These are phyloP conservation scores for Macheiramphus alcinus DNA, from an alignment of 2,113 vertebrate species.

Conservation along the genomic window DNA sequence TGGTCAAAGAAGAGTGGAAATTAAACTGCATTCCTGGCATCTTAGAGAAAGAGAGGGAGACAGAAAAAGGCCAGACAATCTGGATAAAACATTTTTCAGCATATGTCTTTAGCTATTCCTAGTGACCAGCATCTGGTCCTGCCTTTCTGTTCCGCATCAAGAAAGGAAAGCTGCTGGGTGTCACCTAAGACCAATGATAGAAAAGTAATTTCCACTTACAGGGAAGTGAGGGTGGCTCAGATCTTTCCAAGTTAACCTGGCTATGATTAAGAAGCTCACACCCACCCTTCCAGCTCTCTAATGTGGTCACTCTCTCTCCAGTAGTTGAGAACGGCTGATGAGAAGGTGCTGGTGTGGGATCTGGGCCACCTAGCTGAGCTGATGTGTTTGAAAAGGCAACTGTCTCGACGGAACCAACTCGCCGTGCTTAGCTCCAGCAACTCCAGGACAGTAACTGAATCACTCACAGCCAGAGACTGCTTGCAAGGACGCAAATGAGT, in stretches of 20 bases:
- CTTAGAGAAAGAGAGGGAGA: neutral
- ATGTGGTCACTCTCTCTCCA: accelerated
- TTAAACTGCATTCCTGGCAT: neutral
- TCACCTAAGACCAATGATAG: accelerated
- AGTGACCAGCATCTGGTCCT: neutral
- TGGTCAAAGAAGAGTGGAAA: neutral
- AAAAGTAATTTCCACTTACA: neutral
- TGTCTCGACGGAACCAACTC: neutral
- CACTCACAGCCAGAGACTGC: neutral
- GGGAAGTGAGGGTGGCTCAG: neutral
- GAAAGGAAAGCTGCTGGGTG: neutral
- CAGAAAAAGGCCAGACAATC: neutral
- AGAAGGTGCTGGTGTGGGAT: neutral
- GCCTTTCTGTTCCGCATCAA: neutral
- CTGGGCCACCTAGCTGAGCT: neutral
- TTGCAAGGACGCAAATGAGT: accelerated
- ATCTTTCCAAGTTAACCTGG: neutral
- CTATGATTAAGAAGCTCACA: neutral
- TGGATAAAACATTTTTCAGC: neutral
- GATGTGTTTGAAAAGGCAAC: neutral
- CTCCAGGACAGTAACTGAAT: neutral
- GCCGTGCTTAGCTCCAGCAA: neutral
- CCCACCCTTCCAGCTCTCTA: neutral
- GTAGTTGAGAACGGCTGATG: neutral
- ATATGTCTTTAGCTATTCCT: neutral